A percentile compares a stretch with the other conserved stretches of the same genome.
These are phyloP conservation scores for Halichoerus grypus DNA, from an alignment of 2,113 vertebrate species.

Conservation along the genomic window DNA sequence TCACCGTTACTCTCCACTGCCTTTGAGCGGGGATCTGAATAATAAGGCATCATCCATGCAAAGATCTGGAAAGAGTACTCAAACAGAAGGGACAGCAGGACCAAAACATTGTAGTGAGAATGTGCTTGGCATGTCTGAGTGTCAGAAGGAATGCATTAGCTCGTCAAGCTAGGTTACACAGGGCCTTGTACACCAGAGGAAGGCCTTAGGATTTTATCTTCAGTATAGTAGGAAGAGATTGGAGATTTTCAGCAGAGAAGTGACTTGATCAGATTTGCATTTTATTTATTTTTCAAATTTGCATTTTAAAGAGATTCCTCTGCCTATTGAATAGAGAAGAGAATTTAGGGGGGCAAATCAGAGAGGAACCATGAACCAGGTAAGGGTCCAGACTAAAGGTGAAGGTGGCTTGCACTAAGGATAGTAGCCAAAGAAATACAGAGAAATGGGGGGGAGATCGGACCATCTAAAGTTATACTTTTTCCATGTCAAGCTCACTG, in stretches of 20 bases:
- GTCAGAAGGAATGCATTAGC: background rate
- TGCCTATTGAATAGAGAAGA: background rate
- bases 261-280: background rate
- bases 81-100: background rate
- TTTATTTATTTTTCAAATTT: background rate
- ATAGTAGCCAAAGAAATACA: background rate
- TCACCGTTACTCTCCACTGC: background rate
- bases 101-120: background rate
- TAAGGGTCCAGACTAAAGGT: background rate
- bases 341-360: background rate
- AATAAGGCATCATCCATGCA: background rate
- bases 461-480: background rate
- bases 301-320: background rate
- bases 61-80: background rate
- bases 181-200: background rate
- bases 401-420: background rate
- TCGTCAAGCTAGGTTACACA: background rate
- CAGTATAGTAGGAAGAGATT: background rate
- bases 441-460: background rate
- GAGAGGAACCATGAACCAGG: background rate
- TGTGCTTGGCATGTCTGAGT: background rate
- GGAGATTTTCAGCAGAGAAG: slow-evolving; percentile 16
- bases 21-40: background rate
- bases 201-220: slow-evolving; percentile 4
- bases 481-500: background rate